phyloP scores from a whole-genome alignment of 1,140 invertebrate species.

The Psilanteris sp. region DNA sequence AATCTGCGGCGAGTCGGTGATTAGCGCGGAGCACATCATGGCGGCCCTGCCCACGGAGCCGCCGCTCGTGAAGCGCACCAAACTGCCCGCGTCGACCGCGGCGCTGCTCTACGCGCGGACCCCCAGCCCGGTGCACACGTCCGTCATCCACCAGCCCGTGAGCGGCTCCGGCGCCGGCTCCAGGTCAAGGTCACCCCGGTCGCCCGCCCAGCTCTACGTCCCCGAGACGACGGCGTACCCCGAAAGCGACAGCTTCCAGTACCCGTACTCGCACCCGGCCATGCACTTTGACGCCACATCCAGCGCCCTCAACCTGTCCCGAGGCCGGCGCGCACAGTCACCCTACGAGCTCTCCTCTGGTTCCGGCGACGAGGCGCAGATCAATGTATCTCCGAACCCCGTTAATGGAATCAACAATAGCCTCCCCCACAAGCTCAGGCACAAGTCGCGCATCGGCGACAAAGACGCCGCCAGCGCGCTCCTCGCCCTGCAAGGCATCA shows the following conservation, averaged over 20 bases:
- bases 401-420: conserved; percentile 81
- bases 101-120: conserved; percentile 81
- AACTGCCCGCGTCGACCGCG: conserved; percentile 80
- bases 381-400: conserved; percentile 75
- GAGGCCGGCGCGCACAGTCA: conserved; percentile 82
- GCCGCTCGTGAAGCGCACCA: conserved; percentile 89
- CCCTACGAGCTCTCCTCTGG: conserved; percentile 86
- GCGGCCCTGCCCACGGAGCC: conserved; percentile 91
- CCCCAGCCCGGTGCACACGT: conserved; percentile 84
- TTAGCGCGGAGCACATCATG: conserved; percentile 92
- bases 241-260: conserved; percentile 77
- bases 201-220: conserved; percentile 74
- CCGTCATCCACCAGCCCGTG: conserved; percentile 84
- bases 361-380: conserved; percentile 85
- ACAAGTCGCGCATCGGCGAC: conserved; percentile 94
- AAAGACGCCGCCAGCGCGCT: conserved; percentile 90
- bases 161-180: conserved; percentile 62
- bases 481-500: conserved; percentile 89
- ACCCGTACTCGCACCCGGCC: conserved; percentile 80
- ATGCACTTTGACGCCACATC: conserved; percentile 78
- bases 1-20: conserved; percentile 90
- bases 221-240: conserved; percentile 71
- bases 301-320: conserved; percentile 84
- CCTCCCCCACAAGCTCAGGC: conserved; percentile 92
- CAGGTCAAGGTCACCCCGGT: conserved; percentile 71